Evolutionary conservation across 2,797 vertebrate species (phyloP), one percentile per base, ranked within the genome.

Genomic region (Pseudotriccus pelzelni): DNA sequence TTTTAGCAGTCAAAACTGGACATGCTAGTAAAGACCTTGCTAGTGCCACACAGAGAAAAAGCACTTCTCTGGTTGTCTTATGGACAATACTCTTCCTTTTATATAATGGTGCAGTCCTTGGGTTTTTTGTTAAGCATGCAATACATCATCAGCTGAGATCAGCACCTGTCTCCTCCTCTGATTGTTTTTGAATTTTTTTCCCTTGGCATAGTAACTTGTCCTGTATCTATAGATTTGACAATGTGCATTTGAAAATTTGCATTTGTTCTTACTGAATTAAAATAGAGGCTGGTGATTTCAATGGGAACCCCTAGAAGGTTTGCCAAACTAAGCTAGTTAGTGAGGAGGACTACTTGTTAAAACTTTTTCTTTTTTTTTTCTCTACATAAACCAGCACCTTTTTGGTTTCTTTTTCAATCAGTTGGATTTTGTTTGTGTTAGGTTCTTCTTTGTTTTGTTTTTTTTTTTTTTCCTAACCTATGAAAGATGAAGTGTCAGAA

Each of bases 401-500:
- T n/a, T n/a, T n/a, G n/a, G n/a, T n/a, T n/a, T n/a, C n/a, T n/a
- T n/a, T n/a, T n/a, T 44, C 21, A 28, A 1, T 74, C 18, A 30
- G 6, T 3, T 77, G 10, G 9, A 23, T 63, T 14, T 46, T 81
- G 12, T 20, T 87, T 64, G 7, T 62, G 8, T 37, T 63, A 73
- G 67, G 12, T 9, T 53, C 24, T 47, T 43, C n/a, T 21, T 17
- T 43, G 7, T 77, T 17, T 50, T 50, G n/a, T 5, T 52, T 44
- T 14, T 85, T 93, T 89, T 52, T 5, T 52, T 46, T 14, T 75
- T 89, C 80, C 43, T 66, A 43, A 44, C 5, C 18, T 73, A 30
- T 58, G 86, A 44, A 68, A 52, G 18, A 49, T 80, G 74, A 90
- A 67, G 17, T 32, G 12, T 84, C 11, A 78, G n/a, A 92, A 90